Evolutionary conservation across 2,888 invertebrate species (phyloP), one percentile per base, ranked within the genome.

Genomic region (Trachelus troglodyta): DNA sequence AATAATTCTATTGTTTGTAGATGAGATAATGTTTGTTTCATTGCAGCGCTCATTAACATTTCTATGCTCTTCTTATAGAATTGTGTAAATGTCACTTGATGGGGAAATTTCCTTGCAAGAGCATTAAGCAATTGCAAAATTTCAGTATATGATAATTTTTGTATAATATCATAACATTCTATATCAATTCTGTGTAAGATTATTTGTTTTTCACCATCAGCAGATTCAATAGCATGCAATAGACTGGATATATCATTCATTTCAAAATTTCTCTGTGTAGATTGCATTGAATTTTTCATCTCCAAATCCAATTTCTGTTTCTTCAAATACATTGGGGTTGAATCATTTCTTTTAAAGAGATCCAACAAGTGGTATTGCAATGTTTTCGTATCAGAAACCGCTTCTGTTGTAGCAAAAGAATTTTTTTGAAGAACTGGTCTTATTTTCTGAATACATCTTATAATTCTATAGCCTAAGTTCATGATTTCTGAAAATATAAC

Each of bases 1-100:
- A 86, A 37, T 11, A 85, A 74, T 33, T 85, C 81, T 9, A 85
- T 31, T 11, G 73, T 80, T 75, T 83, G 77, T 12, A 73, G 69
- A 1, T 77, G 34, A 30, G 3, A 76, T 30, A 83, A 74, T 34
- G 68, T 31, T 31, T 30, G 33, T 12, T 75, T 69, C 31, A 79
- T 68, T 31, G 78, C n/a, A 35, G 74, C 69, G 69, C 78, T 75
- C 12, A 71, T 73, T 34, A 85, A 56, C 2, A 77, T 74, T 12
- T 75, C 12, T 2, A 85, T 69, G 12, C 82, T 76, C 74, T 76
- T 76, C 68, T 79, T 69, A 76, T 83, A 85, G 12, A 82, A 79
- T 69, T 69, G 79, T 15, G 74, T 30, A 0, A 11, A 69, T 0
- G 74, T 69, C 11, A 81, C 34, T 34, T 12, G 76, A 6, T 69